Evolutionary conservation across 2,797 vertebrate genomes (phyloP).

Genomic region (Clamator glandarius): DNA sequence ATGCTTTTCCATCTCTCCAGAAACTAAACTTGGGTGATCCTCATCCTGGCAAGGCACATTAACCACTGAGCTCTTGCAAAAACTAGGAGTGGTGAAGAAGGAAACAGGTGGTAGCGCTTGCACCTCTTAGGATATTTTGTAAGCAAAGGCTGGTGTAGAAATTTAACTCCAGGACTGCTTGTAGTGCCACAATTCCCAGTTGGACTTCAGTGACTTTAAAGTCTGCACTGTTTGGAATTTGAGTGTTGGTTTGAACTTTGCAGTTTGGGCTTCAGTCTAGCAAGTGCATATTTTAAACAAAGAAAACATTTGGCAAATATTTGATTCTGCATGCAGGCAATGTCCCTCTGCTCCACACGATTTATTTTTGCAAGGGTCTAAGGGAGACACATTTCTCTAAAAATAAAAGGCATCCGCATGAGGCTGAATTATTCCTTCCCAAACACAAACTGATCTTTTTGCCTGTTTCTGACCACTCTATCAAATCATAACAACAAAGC

Average conservation of each 20-base stretch:
- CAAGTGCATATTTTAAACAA: constrained; percentile 73
- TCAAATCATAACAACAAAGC: constrained; percentile 42
- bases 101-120: constrained; percentile 72
- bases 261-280: constrained; percentile 71
- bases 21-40: constrained; percentile 17
- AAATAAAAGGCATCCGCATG: constrained; percentile 60
- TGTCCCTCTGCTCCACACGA: constrained; percentile 54
- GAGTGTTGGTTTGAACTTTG: constrained; percentile 72
- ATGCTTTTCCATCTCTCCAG: not conserved
- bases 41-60: not conserved
- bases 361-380: constrained; percentile 67
- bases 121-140: constrained; percentile 73
- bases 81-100: constrained; percentile 45
- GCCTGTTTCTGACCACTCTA: constrained; percentile 47
- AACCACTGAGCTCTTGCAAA: constrained; percentile 54
- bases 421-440: constrained; percentile 56
- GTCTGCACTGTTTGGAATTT: constrained; percentile 67
- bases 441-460: constrained; percentile 57
- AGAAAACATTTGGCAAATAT: constrained; percentile 72
- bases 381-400: constrained; percentile 64
- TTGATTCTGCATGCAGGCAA: constrained; percentile 66
- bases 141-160: constrained; percentile 70
- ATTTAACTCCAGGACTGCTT: constrained; percentile 67
- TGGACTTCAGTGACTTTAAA: constrained; percentile 66
- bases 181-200: constrained; percentile 60